Conservation (phyloP, 2,113 vertebrate species). For the Vulpes ferrilata region DNA sequence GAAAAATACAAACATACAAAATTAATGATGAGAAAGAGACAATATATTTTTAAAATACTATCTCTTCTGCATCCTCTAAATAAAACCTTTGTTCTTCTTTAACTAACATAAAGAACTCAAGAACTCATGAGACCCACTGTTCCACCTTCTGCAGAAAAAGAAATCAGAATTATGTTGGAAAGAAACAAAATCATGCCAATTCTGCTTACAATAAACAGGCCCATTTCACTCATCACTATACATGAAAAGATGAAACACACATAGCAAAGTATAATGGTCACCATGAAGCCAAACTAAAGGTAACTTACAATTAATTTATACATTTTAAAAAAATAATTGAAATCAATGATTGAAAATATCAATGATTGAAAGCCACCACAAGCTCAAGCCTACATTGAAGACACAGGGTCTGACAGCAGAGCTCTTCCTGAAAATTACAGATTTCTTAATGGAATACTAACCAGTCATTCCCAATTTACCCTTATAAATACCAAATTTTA, state of each 20-base stretch:
- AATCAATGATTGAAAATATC: neutral
- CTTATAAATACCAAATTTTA: neutral
- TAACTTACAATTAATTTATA: neutral
- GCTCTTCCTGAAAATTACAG: constrained; percentile 28
- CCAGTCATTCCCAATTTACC: neutral
- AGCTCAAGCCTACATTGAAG: neutral
- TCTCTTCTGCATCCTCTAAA: neutral
- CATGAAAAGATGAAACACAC: neutral
- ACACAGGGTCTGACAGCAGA: neutral
- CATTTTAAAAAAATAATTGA: neutral
- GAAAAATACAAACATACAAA: neutral
- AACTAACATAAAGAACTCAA: neutral
- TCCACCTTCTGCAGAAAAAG: neutral
- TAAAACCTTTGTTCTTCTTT: neutral
- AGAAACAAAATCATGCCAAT: neutral
- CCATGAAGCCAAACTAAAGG: neutral
- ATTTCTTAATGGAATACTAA: neutral
- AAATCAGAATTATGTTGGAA: neutral
- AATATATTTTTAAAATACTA: neutral
- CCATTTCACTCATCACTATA: neutral
- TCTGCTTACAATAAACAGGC: neutral
- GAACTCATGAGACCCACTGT: neutral
- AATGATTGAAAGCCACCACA: neutral
- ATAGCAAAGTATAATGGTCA: neutral
- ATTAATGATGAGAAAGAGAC: neutral